A percentile compares a stretch with the other conserved stretches of the same genome.
These are phyloP conservation scores for Muntiacus muntjak DNA, from an alignment of 2,113 vertebrate species.

Conservation along the genomic window DNA sequence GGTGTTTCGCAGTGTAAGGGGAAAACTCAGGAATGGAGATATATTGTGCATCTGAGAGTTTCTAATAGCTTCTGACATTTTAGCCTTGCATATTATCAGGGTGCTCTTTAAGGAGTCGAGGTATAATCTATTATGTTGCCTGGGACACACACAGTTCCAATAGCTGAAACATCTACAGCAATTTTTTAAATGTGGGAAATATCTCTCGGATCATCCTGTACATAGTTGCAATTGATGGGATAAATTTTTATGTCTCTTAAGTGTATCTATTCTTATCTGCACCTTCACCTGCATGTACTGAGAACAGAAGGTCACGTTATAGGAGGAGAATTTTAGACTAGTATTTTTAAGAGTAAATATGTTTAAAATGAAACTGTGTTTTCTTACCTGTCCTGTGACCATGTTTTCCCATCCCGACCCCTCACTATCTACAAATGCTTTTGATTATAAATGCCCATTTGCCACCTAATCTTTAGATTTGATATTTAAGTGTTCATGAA, in stretches of 20 bases:
- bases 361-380: background rate
- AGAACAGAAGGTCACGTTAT: slow-evolving; percentile 10
- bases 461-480: slow-evolving; percentile 54
- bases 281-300: background rate
- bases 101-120: slow-evolving; percentile 77
- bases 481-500: slow-evolving; percentile 67
- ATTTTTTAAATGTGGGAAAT: slow-evolving; percentile 34
- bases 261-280: background rate
- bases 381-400: background rate
- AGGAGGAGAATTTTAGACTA: background rate
- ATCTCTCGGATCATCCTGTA: background rate
- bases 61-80: slow-evolving; percentile 88
- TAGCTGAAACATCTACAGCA: background rate
- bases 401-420: background rate
- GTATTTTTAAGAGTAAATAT: background rate
- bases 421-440: background rate
- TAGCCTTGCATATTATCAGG: slow-evolving; percentile 83
- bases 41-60: slow-evolving; percentile 83
- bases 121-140: slow-evolving; percentile 72
- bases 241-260: slow-evolving; percentile 27
- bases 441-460: background rate
- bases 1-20: slow-evolving; percentile 87
- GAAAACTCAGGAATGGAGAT: slow-evolving; percentile 85
- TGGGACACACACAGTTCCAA: slow-evolving; percentile 37
- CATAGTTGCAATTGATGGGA: slow-evolving; percentile 49